Conservation (phyloP, 2,888 invertebrate genomes). For the Apotomis turbidana region DNA sequence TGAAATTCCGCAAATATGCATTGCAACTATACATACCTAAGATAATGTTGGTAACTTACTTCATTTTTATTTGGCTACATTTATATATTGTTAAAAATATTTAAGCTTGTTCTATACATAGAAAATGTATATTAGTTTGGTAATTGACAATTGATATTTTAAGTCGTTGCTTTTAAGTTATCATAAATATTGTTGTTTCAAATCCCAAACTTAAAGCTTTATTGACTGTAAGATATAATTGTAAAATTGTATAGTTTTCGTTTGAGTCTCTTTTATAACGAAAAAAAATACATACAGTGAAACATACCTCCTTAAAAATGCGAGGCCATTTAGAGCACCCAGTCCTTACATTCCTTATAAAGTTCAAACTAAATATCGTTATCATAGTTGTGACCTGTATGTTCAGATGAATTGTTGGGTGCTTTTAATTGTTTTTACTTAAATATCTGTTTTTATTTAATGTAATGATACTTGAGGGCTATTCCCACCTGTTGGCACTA, state of each 20-base stretch:
- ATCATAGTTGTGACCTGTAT: conserved; percentile 1
- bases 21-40: not conserved
- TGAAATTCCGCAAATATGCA: no score
- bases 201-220: conserved; percentile 52
- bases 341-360: conserved; percentile 29
- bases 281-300: not conserved
- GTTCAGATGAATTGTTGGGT: conserved; percentile 10
- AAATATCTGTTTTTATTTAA: not conserved
- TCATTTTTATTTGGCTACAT: conserved; percentile 12
- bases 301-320: not conserved
- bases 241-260: conserved; percentile 31
- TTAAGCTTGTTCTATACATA: conserved; percentile 23
- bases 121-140: conserved; percentile 18
- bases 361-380: conserved; percentile 11
- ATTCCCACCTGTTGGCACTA: no score
- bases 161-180: conserved; percentile 42
- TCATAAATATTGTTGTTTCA: conserved; percentile 34
- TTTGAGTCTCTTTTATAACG: conserved; percentile 31
- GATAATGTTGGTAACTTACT: conserved; percentile 3
- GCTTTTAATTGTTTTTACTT: conserved; percentile 11
- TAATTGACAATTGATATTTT: conserved; percentile 25
- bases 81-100: conserved; percentile 27
- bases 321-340: conserved; percentile 21
- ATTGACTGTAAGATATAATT: conserved; percentile 46
- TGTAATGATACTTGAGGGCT: not conserved